phyloP scores from a whole-genome alignment of 2,888 invertebrate species.

The Pyrocoelia pectoralis region DNA sequence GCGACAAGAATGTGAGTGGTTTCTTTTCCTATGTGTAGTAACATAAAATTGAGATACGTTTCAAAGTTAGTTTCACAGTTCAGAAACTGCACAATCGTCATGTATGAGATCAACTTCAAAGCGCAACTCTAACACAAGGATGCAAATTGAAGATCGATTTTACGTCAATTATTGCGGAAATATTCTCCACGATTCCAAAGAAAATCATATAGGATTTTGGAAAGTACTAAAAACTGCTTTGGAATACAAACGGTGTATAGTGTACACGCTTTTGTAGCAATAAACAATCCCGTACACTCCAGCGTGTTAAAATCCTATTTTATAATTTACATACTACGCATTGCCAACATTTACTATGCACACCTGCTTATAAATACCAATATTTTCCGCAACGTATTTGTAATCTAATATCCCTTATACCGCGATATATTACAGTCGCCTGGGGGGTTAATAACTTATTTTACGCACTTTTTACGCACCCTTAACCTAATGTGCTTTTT shows the following conservation, averaged over 20 bases:
- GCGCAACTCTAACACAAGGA: too few relatives aligned
- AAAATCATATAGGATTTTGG: too few relatives aligned
- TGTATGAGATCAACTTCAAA: too few relatives aligned
- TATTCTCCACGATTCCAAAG: too few relatives aligned
- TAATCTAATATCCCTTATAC: conserved; percentile 1
- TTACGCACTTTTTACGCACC: conserved; percentile 11
- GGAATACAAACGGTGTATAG: not conserved
- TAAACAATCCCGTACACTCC: not conserved
- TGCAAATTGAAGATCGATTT: too few relatives aligned
- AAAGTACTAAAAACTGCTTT: not conserved
- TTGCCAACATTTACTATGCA: not conserved
- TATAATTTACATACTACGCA: not conserved
- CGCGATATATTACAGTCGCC: not conserved
- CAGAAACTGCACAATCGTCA: too few relatives aligned
- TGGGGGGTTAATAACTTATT: conserved; percentile 9
- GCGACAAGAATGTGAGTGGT: too few relatives aligned
- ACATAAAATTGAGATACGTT: too few relatives aligned
- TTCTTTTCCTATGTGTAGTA: too few relatives aligned
- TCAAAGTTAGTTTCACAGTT: too few relatives aligned
- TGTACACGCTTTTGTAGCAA: not conserved
- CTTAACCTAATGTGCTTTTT: conserved; percentile 13
- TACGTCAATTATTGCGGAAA: too few relatives aligned
- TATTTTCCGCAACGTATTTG: not conserved
- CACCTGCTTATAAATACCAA: conserved; percentile 4
- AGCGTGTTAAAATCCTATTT: not conserved